Conservation (phyloP, 2,888 invertebrate species). For the Eristalis intricaria region DNA sequence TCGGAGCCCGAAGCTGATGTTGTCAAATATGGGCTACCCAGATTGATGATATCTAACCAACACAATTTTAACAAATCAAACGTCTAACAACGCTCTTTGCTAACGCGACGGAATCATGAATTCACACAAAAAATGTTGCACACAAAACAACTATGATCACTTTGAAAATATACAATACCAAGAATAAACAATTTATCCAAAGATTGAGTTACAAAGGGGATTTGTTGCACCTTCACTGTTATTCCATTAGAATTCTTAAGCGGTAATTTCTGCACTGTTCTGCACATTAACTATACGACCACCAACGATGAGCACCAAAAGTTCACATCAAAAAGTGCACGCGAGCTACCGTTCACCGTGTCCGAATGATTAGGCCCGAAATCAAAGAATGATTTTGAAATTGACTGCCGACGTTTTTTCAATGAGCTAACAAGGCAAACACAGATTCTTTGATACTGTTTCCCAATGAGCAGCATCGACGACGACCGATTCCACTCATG, state of each 20-base stretch:
- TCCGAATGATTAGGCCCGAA: constrained; percentile 80
- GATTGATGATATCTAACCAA: constrained; percentile 75
- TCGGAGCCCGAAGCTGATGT: constrained; percentile 79
- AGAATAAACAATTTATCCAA: neutral
- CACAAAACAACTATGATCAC: neutral
- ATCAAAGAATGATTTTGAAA: constrained; percentile 79
- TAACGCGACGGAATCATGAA: constrained; percentile 50
- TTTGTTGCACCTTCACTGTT: constrained; percentile 45
- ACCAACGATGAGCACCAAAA: constrained; percentile 4
- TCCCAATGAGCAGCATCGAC: constrained; percentile 58
- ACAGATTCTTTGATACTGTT: constrained; percentile 53
- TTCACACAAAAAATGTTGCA: neutral
- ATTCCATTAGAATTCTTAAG: constrained; percentile 46
- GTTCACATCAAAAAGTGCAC: constrained; percentile 46
- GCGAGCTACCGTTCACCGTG: constrained; percentile 72
- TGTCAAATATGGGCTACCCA: constrained; percentile 81
- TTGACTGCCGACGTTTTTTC: constrained; percentile 76
- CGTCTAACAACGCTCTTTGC: constrained; percentile 27
- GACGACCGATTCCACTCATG: constrained; percentile 59
- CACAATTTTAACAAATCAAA: constrained; percentile 39
- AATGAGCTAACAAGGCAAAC: constrained; percentile 72
- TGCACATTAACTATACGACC: constrained; percentile 17
- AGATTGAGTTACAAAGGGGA: neutral
- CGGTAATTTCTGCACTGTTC: constrained; percentile 7
- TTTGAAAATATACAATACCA: no score